These are phyloP conservation scores for Caloenas nicobarica DNA, from an alignment of 2,113 vertebrate species.

Conservation along the genomic window DNA sequence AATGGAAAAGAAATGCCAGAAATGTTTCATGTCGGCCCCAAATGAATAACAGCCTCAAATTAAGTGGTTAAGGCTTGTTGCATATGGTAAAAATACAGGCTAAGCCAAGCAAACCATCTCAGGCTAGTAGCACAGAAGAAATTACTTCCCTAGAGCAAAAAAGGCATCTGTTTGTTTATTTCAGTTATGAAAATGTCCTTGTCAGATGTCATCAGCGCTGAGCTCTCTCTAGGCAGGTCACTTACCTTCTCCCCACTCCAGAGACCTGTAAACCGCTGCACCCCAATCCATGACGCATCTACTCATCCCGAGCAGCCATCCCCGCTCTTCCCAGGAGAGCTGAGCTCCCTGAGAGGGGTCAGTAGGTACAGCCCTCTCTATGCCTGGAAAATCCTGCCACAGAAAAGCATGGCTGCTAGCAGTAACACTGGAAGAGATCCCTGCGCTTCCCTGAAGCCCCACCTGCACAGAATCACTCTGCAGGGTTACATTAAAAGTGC, in stretches of 20 bases:
- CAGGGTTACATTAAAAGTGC: neutral
- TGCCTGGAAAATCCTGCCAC: neutral
- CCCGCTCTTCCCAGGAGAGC: rapidly evolving
- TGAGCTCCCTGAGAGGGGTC: neutral
- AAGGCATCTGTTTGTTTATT: neutral
- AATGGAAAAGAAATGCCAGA: neutral
- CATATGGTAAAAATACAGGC: neutral
- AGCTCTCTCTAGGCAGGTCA: neutral
- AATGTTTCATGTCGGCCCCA: neutral
- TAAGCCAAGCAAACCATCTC: neutral
- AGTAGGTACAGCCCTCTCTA: neutral
- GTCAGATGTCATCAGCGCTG: neutral
- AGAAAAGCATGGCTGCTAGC: neutral
- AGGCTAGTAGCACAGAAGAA: neutral
- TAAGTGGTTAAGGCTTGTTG: neutral
- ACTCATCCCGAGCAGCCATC: neutral
- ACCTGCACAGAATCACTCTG: neutral
- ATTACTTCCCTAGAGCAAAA: neutral
- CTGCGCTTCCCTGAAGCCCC: neutral
- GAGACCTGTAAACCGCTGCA: neutral
- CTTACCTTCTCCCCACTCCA: neutral
- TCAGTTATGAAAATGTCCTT: neutral
- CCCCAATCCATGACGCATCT: rapidly evolving
- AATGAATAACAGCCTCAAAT: neutral
- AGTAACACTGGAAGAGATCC: neutral